Evolutionary conservation across 30 jellyfish, hydroid and myxozoan genomes (phyloP), one percentile per base, ranked within the genome.

Genomic region (Hydra vulgaris): DNA sequence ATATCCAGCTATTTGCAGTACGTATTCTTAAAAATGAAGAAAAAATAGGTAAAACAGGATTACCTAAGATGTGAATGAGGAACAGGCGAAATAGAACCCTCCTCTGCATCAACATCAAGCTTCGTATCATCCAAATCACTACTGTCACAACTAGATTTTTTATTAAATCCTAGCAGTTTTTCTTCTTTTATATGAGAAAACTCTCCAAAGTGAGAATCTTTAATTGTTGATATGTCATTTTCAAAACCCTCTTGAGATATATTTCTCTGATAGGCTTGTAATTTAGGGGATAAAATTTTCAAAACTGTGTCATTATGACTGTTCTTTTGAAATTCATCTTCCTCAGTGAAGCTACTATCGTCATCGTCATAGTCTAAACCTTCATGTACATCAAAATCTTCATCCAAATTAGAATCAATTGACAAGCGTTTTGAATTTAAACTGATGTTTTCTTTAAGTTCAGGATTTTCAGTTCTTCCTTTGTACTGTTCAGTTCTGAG

Each of bases 381-480:
- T 40, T 40, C 61, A 40, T 40, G 61, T 3, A 40, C 61, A 40
- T 40, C 61, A 40, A 40, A 40, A 3, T 3, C 61, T 40, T 40
- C 61, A 40, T 40, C 12, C 5, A 40, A 40, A 40, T 40, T 40
- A 40, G 61, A 40, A 40, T 40, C 61, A 3, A 12, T 40, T 12
- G 61, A 40, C 61, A 40, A 12, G 12, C 61, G 61, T 12, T 12
- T 40, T 40, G 61, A 21, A 15, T 69, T 69, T 1, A 15, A 23
- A 20, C 15, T 1, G 25, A 5, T 69, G 15, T 69, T 69, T 8
- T 69, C 76, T 69, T 69, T 69, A 69, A 69, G 76, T 1, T 56
- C 72, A 56, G 72, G 72, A n/a, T 56, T 56, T 56, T 56, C 72
- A 56, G 16, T n/a, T 16, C n/a, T 56, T 56, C 72, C 72, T n/a